Conservation (phyloP, 1,140 invertebrate species). For the Scaptomyza montana region DNA sequence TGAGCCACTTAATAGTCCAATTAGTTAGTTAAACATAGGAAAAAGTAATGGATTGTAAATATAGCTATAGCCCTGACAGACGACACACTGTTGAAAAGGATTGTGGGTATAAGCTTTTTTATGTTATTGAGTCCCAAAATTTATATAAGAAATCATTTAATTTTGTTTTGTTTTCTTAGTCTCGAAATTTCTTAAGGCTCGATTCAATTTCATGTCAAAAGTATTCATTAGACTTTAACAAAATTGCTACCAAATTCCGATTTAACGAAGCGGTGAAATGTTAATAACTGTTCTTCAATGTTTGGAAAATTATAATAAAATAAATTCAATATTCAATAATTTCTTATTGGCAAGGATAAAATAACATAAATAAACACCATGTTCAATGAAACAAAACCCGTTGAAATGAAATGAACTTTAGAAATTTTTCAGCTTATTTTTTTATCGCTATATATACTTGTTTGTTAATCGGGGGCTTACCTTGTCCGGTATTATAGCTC, state of each 20-base stretch:
- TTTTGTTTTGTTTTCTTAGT: no score
- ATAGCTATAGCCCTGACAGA: conserved; percentile 22
- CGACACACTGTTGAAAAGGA: conserved; percentile 23
- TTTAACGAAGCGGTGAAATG: no score
- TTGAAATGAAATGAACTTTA: conserved; percentile 32
- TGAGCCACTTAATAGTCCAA: conserved; percentile 17
- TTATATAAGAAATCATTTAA: no score
- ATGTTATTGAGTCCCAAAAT: background rate
- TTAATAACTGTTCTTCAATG: no score
- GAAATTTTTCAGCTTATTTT: conserved; percentile 4
- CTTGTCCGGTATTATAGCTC: conserved; percentile 31
- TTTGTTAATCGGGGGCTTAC: conserved; percentile 27
- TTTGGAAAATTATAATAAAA: no score
- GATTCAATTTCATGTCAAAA: no score
- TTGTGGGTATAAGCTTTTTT: conserved; percentile 1
- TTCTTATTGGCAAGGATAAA: background rate
- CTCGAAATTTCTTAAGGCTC: no score
- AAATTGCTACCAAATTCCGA: no score
- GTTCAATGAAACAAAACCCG: conserved; percentile 8
- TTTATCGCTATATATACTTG: conserved; percentile 1
- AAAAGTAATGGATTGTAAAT: conserved; percentile 7
- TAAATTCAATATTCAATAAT: no score
- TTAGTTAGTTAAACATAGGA: conserved; percentile 8
- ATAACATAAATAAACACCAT: conserved; percentile 25
- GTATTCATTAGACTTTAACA: no score